These are phyloP conservation scores for Pachyuromys duprasi DNA, from an alignment of 2,797 vertebrate genomes.

Conservation along the genomic window DNA sequence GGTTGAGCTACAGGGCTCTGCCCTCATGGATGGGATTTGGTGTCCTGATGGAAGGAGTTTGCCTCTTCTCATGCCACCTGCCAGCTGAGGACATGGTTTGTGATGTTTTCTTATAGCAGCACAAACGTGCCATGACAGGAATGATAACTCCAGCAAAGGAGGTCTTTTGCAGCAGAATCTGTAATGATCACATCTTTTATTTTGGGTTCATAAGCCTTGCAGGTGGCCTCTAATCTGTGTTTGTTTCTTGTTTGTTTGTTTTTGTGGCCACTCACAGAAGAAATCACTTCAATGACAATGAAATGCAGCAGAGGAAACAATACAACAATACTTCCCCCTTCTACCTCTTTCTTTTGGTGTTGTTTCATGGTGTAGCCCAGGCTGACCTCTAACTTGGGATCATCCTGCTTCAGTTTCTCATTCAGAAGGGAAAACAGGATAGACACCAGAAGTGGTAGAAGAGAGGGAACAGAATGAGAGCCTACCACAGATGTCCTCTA, in stretches of 20 bases:
- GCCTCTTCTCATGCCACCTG: neutral
- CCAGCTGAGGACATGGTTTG: too few species aligned
- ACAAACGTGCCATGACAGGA: neutral
- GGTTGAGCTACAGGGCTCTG: neutral
- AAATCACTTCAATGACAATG: neutral
- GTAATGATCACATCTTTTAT: neutral
- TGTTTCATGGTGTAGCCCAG: neutral
- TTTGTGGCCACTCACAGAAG: neutral
- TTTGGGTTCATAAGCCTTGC: neutral
- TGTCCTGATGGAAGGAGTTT: neutral
- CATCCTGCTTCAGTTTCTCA: neutral
- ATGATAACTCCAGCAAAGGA: neutral
- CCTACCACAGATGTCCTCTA: too few species aligned
- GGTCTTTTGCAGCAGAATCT: neutral
- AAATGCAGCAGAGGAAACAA: neutral
- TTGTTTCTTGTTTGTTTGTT: neutral
- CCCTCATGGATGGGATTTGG: neutral
- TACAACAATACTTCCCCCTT: neutral
- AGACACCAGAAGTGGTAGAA: too few species aligned
- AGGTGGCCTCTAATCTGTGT: neutral
- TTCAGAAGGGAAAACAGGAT: too few species aligned
- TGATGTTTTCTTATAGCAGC: neutral
- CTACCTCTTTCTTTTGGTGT: neutral
- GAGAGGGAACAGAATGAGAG: too few species aligned
- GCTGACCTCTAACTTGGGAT: neutral